These are phyloP conservation scores for Zootermopsis nevadensis DNA, from an alignment of 2,888 invertebrate genomes.

Conservation along the genomic window DNA sequence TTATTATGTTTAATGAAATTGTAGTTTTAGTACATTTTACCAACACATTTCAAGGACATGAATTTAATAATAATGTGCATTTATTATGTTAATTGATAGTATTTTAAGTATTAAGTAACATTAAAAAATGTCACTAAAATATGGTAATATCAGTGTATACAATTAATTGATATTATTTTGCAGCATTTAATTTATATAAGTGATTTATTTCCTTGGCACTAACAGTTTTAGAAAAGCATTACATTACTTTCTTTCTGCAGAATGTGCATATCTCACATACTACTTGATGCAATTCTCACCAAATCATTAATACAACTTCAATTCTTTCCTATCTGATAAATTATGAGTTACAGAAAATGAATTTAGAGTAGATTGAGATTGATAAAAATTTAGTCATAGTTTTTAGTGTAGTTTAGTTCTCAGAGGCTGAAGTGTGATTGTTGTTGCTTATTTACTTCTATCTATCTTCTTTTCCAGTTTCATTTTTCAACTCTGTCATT, in stretches of 20 bases:
- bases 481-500: conserved; percentile 45
- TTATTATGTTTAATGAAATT: too few relatives aligned
- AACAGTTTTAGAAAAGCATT: conserved; percentile 18
- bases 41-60: too few relatives aligned
- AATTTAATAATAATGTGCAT: too few relatives aligned
- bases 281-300: conserved; percentile 16
- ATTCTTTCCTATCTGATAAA: background rate
- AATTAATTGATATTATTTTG: background rate
- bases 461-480: conserved; percentile 50
- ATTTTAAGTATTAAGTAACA: too few relatives aligned
- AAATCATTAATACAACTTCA: conserved; percentile 19
- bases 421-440: conserved; percentile 46
- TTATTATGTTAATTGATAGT: too few relatives aligned
- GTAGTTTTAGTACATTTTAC: too few relatives aligned
- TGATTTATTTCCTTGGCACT: conserved; percentile 10
- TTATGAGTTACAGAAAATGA: conserved; percentile 5
- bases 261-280: conserved; percentile 33
- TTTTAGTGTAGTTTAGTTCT: conserved; percentile 34
- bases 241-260: background rate
- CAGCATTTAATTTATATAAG: background rate
- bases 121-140: background rate
- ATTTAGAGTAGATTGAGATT: background rate
- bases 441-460: conserved; percentile 48
- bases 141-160: background rate
- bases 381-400: background rate